phyloP scores from a whole-genome alignment of 2,113 vertebrate genomes.

The Lonchura striata region DNA sequence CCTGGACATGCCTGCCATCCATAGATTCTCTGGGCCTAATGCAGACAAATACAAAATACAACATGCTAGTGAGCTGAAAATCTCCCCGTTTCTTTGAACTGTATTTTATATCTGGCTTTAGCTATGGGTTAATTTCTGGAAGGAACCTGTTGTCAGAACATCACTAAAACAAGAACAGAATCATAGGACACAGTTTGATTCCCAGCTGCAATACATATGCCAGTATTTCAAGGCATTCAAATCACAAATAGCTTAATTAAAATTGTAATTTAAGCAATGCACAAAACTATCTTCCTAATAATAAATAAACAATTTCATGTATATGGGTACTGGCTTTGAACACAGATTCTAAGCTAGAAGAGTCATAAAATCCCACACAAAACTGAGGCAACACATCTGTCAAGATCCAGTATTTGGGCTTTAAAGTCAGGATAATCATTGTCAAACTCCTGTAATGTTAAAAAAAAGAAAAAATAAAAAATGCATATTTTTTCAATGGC shows the following conservation, averaged over 20 bases:
- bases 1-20: background rate
- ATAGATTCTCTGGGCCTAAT: background rate
- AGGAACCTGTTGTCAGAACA: background rate
- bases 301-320: background rate
- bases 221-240: background rate
- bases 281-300: background rate
- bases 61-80: background rate
- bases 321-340: slow-evolving; percentile 72
- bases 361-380: slow-evolving; percentile 77
- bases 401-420: slow-evolving; percentile 71
- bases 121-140: background rate
- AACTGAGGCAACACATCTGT: slow-evolving; percentile 76
- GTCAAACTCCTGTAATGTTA: slow-evolving; percentile 74
- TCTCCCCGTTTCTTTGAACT: background rate
- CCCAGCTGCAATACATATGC: background rate
- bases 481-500: background rate
- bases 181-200: background rate
- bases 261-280: background rate
- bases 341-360: slow-evolving; percentile 78
- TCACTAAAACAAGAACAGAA: background rate
- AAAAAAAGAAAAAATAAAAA: background rate
- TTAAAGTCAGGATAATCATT: slow-evolving; percentile 75
- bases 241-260: background rate
- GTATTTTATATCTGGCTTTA: background rate
- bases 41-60: background rate